phyloP scores from a whole-genome alignment of 1,140 invertebrate species.

The Nixonia krombeini region DNA sequence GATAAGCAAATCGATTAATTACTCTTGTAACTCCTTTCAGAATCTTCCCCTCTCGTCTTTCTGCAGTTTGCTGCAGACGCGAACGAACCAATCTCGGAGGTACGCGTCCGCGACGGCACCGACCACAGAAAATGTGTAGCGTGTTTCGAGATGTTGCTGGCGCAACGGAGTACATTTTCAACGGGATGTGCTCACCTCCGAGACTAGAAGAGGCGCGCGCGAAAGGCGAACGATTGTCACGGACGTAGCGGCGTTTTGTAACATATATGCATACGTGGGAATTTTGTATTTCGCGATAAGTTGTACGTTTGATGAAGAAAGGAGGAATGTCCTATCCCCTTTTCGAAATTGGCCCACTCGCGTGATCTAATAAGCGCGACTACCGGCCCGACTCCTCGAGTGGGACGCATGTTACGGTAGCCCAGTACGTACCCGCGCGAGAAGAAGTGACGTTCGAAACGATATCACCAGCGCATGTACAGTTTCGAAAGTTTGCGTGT shows the following conservation, averaged over 20 bases:
- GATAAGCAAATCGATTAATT: background rate
- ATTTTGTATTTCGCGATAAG: constrained; percentile 19
- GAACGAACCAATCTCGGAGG: background rate
- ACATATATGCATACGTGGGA: constrained; percentile 25
- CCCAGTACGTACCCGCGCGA: constrained; percentile 32
- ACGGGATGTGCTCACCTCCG: too few relatives aligned
- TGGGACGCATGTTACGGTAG: constrained; percentile 16
- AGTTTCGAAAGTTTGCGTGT: constrained; percentile 43
- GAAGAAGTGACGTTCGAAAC: constrained; percentile 36
- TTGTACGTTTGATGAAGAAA: constrained; percentile 26
- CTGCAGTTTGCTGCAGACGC: too few relatives aligned
- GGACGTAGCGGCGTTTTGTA: constrained; percentile 18
- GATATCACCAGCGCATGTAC: constrained; percentile 37
- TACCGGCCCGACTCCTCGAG: constrained; percentile 15
- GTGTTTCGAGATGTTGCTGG: background rate
- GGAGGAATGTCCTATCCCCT: too few relatives aligned
- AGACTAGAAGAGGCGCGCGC: background rate
- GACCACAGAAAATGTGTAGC: background rate
- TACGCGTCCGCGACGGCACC: background rate
- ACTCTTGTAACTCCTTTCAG: constrained; percentile 11
- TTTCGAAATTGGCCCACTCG: constrained; percentile 1
- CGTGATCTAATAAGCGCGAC: constrained; percentile 12
- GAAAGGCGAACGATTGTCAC: constrained; percentile 6
- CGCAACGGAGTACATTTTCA: too few relatives aligned
- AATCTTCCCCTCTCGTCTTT: constrained; percentile 31